Conservation (phyloP, 1,140 invertebrate species). For the Drosophila rufa region DNA sequence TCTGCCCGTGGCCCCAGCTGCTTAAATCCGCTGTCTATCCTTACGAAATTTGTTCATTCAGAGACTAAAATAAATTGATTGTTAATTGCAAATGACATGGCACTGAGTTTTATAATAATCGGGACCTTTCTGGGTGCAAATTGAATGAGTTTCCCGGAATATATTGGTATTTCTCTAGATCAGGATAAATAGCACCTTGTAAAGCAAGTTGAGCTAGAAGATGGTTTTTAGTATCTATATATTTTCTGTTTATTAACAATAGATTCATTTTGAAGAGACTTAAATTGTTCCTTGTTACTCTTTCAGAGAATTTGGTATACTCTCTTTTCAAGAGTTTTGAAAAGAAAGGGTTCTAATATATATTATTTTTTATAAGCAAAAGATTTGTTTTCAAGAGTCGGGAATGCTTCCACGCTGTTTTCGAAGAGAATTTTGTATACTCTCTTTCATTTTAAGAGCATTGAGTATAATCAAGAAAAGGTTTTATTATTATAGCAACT, state of each 20-base stretch:
- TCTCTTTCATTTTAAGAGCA: no score
- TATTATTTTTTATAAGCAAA: not conserved
- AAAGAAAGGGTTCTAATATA: not conserved
- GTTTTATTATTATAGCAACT: no score
- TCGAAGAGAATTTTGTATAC: not conserved
- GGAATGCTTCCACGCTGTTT: not conserved
- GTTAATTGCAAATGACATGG: conserved; percentile 13
- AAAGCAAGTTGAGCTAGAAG: not conserved
- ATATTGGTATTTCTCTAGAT: not conserved
- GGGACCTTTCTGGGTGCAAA: not conserved
- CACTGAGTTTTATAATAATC: not conserved
- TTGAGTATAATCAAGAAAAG: no score
- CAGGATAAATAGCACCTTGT: not conserved
- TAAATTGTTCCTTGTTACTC: no score
- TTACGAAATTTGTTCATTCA: conserved; percentile 21
- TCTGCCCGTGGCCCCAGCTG: conserved; percentile 86
- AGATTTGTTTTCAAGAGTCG: no score
- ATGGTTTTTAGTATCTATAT: not conserved
- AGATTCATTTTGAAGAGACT: not conserved
- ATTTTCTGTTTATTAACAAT: not conserved
- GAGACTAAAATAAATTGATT: conserved; percentile 26
- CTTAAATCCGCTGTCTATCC: conserved; percentile 37
- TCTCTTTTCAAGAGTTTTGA: no score
- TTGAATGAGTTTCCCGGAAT: not conserved
- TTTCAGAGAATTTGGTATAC: no score